Base-by-base conservation (phyloP, 2,797 vertebrate genomes). In the Heliangelus exortis region DNA sequence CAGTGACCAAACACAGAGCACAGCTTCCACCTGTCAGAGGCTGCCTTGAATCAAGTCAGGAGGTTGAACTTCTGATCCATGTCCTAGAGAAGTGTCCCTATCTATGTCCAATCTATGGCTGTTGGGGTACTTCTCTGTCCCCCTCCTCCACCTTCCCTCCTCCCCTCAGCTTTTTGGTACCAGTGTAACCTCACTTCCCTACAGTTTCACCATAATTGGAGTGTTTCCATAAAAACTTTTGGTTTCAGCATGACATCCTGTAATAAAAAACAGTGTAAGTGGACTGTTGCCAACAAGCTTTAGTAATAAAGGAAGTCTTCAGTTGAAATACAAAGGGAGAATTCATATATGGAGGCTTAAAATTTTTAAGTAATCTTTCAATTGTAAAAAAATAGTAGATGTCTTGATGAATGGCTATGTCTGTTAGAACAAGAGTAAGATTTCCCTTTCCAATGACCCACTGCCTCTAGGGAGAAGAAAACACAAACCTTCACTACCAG, bases 101-200 rank as follows among this genome's bases (percentile, higher is more conserved):
- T 7, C 4, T 23, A 31, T 3, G 10, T 23, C 59, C 25, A 66
- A 11, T 8, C 84, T 50, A 31, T 0, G 6, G 47, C 33, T 62
- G 4, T 0, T 0, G 8, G 2, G 9, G 1, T 55, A 50, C 22
- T 78, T 75, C 25, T 74, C 25, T 67, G 48, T 50, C 48, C 19
- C 84, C 41, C 45, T 79, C 11, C 31, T 39, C n/a, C 6, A 39
- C 14, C 13, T 69, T 34, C 16, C n/a, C 21, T 31, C 63, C 55
- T 65, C 28, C 13, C 23, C 34, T 67, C 36, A n/a, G 18, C 18
- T 58, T 82, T 84, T 36, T 54, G 57, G 26, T 58, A 36, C 23
- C 31, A 31, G 9, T 0, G 0, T 55, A 55, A 58, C 15, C n/a
- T 66, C 34, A 78, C 43, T 39, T 81, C 15, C 17, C 9, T 23